Evolutionary conservation across 2,797 vertebrate genomes (phyloP).

Genomic region (Glyptemys insculpta): DNA sequence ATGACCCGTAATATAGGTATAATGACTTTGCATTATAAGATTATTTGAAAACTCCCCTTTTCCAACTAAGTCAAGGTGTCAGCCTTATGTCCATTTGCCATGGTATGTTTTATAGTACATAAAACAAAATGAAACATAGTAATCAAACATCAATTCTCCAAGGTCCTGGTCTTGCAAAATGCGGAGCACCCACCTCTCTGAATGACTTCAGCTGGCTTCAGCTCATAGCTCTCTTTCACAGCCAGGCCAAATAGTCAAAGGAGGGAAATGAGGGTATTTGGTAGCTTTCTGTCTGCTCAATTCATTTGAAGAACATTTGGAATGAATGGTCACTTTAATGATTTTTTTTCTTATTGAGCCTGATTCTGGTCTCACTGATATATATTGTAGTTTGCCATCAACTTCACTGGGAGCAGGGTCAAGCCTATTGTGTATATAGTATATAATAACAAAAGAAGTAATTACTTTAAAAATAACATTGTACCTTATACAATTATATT

Average conservation of each 20-base stretch:
- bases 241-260: background rate
- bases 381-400: too few species aligned
- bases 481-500: background rate
- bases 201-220: background rate
- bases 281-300: background rate
- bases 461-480: background rate
- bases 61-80: background rate
- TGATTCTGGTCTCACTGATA: background rate
- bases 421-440: too few species aligned
- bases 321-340: background rate
- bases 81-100: background rate
- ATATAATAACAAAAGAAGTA: background rate
- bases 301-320: background rate
- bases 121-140: rapidly evolving
- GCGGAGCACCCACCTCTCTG: background rate
- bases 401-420: background rate
- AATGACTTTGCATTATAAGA: background rate
- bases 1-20: background rate
- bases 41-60: conserved; percentile 23
- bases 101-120: background rate
- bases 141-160: background rate
- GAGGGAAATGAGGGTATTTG: rapidly evolving
- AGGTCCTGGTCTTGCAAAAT: background rate
- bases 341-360: background rate
- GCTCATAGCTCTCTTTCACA: background rate